phyloP scores from a whole-genome alignment of 1,140 invertebrate species.

The Macrosteles quadrilineatus region DNA sequence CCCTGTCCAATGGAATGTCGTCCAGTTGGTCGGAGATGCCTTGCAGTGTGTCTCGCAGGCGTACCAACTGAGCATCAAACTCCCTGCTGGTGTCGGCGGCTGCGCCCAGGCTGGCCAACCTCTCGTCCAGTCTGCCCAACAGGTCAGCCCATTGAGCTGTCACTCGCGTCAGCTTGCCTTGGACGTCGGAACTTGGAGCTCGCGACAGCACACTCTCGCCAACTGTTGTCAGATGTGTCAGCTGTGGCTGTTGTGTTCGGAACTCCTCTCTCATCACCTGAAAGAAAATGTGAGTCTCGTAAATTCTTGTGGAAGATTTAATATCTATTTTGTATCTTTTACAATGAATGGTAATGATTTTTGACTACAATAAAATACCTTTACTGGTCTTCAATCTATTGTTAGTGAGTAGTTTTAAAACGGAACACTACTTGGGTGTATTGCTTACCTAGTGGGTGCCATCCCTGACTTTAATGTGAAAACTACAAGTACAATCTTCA shows the following conservation, averaged over 20 bases:
- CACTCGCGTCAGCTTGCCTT: conserved; percentile 65
- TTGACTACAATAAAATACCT: too few relatives aligned
- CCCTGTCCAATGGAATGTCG: conserved; percentile 75
- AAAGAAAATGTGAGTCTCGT: too few relatives aligned
- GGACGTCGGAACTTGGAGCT: conserved; percentile 67
- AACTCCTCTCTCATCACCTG: conserved; percentile 93
- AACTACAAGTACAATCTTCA: too few relatives aligned
- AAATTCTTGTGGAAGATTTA: conserved; percentile 4
- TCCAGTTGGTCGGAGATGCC: conserved; percentile 85
- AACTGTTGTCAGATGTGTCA: conserved; percentile 81
- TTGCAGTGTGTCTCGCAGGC: conserved; percentile 78
- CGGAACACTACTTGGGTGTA: too few relatives aligned
- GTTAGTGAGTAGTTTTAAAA: too few relatives aligned
- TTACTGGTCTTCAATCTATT: too few relatives aligned
- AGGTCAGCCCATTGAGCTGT: conserved; percentile 79
- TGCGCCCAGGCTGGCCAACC: conserved; percentile 80
- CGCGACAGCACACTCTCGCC: conserved; percentile 74
- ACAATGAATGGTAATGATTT: too few relatives aligned
- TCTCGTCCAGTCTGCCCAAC: conserved; percentile 73
- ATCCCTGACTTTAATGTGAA: too few relatives aligned
- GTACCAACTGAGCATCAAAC: conserved; percentile 82
- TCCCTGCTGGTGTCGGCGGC: conserved; percentile 87
- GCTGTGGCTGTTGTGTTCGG: conserved; percentile 83
- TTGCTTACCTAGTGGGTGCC: too few relatives aligned
- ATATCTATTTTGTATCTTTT: too few relatives aligned